phyloP scores from a whole-genome alignment of 2,797 vertebrate species.

The Enteromius viviparus region DNA sequence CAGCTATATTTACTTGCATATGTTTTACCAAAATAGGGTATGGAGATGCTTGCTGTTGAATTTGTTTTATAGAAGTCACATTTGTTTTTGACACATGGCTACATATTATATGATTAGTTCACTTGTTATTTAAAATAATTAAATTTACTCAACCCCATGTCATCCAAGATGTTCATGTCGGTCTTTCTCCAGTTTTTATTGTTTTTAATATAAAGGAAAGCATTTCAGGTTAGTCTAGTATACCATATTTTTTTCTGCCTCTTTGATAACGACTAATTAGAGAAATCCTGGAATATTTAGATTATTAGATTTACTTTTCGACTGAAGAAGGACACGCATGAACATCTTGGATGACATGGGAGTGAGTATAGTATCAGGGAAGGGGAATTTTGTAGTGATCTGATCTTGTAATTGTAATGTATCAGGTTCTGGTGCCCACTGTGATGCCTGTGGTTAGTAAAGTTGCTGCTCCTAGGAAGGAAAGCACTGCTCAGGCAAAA shows the following conservation, averaged over 20 bases:
- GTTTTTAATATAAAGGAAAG: not conserved
- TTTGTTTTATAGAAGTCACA: not conserved
- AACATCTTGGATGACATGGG: not conserved
- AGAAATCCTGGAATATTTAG: not conserved
- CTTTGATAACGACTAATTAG: not conserved
- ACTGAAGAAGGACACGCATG: not conserved
- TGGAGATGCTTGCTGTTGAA: not conserved
- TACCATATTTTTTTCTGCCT: not conserved
- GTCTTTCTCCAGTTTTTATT: not conserved
- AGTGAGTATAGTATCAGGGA: not conserved
- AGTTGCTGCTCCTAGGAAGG: slow-evolving; percentile 87
- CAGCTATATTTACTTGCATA: not conserved
- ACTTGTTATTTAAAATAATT: not conserved
- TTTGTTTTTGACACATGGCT: not conserved
- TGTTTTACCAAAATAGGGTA: not conserved
- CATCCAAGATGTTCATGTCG: not conserved
- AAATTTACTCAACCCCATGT: not conserved
- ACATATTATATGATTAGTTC: slow-evolving; percentile 1
- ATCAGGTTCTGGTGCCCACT: slow-evolving; percentile 88
- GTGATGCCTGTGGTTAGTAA: slow-evolving; percentile 92
- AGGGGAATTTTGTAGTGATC: not conserved
- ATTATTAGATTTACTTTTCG: not conserved
- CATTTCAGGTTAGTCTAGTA: not conserved
- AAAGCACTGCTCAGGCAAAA: slow-evolving; percentile 81
- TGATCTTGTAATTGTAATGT: slow-evolving; percentile 4